A percentile compares a stretch with the other conserved stretches of the same genome.
phyloP scores from a whole-genome alignment of 2,888 invertebrate species.

The Anagyrus pseudococci region DNA sequence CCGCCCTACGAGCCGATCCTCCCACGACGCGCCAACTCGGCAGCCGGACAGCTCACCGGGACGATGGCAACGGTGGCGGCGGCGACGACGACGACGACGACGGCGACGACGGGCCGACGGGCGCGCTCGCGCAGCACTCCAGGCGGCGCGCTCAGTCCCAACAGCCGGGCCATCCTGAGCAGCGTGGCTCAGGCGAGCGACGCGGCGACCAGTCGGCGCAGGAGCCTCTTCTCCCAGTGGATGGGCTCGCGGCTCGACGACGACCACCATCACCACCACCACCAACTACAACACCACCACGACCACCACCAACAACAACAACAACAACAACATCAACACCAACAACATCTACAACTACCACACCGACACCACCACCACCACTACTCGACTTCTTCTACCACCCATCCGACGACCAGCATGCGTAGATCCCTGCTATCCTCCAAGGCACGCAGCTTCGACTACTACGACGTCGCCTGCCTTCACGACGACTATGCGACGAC shows the following conservation, averaged over 20 bases:
- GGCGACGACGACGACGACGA: constrained; percentile 48
- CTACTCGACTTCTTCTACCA: too few relatives aligned
- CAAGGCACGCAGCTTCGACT: constrained; percentile 57
- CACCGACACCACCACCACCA: constrained; percentile 1
- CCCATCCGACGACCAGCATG: constrained; percentile 26
- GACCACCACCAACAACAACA: too few relatives aligned
- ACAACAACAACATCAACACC: too few relatives aligned
- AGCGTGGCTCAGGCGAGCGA: constrained; percentile 1
- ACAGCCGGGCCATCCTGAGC: neutral
- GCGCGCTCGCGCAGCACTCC: neutral
- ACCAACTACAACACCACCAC: too few relatives aligned
- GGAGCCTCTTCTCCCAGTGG: constrained; percentile 13
- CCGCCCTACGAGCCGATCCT: constrained; percentile 7
- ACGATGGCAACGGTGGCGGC: constrained; percentile 16
- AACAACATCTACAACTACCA: too few relatives aligned
- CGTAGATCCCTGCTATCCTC: constrained; percentile 39
- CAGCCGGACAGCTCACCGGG: neutral
- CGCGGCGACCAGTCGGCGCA: neutral
- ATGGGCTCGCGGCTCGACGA: constrained; percentile 6
- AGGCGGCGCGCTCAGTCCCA: neutral
- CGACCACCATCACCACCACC: neutral
- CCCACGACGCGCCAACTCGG: constrained; percentile 30
- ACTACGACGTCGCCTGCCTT: constrained; percentile 38
- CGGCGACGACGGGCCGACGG: constrained; percentile 40
- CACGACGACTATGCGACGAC: constrained; percentile 31